Evolutionary conservation across 2,888 invertebrate species (phyloP).

Genomic region (Blastobasis lacticolella): DNA sequence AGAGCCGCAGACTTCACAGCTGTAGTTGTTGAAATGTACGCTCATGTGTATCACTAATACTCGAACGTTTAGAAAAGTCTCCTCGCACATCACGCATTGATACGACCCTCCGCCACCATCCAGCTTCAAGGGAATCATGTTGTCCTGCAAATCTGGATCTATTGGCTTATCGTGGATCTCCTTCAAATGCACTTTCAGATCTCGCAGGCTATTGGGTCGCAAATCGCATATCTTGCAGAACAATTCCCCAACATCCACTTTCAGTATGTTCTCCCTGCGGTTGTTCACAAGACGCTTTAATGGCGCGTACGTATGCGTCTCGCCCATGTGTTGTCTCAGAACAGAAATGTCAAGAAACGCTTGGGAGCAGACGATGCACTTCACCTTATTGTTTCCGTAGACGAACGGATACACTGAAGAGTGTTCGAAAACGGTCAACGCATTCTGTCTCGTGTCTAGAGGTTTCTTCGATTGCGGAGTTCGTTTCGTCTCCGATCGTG

Average conservation of each 20-base stretch:
- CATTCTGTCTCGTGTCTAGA: constrained; percentile 50
- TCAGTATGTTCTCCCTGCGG: constrained; percentile 51
- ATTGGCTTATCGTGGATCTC: constrained; percentile 45
- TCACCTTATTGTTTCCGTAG: constrained; percentile 62
- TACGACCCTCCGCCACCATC: constrained; percentile 39
- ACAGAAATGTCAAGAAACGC: constrained; percentile 48
- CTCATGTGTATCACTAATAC: constrained; percentile 66
- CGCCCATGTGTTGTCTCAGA: constrained; percentile 49
- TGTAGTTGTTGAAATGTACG: constrained; percentile 63
- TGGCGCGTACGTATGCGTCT: constrained; percentile 45
- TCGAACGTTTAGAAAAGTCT: constrained; percentile 55
- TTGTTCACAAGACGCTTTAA: constrained; percentile 57
- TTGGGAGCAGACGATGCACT: constrained; percentile 61
- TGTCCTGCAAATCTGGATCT: constrained; percentile 54
- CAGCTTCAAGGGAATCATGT: constrained; percentile 59
- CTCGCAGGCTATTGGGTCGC: constrained; percentile 31
- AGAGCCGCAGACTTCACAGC: constrained; percentile 63
- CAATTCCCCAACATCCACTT: constrained; percentile 56
- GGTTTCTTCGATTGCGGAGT: constrained; percentile 21
- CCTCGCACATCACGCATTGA: constrained; percentile 53
- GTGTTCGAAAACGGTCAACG: constrained; percentile 53
- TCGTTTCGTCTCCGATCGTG: no score
- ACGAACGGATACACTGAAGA: constrained; percentile 62
- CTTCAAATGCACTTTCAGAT: constrained; percentile 52
- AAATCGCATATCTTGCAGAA: constrained; percentile 48